A percentile compares a stretch with the other conserved stretches of the same genome.
Conservation (phyloP, 2,113 vertebrate genomes). For the human region DNA sequence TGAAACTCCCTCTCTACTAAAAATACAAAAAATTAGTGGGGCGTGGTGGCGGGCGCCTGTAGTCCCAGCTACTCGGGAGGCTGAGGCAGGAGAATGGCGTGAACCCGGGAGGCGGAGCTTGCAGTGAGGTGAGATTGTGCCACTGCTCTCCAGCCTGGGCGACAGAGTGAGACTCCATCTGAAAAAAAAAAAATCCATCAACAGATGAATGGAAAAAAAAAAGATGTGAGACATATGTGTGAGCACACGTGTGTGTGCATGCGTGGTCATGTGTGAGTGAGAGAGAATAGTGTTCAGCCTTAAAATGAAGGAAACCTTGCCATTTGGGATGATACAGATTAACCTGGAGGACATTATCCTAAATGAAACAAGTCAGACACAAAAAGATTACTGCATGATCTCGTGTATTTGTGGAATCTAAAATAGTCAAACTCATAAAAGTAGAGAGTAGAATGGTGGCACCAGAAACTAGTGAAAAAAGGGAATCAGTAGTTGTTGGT, state of each 20-base stretch:
- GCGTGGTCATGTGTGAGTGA: accelerated
- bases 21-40: too few relatives aligned
- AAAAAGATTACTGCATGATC: background rate
- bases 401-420: background rate
- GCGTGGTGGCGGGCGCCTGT: too few relatives aligned
- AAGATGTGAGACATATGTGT: background rate
- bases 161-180: too few relatives aligned
- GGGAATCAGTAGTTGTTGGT: background rate
- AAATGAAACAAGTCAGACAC: background rate
- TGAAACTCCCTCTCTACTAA: too few relatives aligned
- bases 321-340: background rate
- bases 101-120: too few relatives aligned
- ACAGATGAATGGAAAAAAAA: background rate
- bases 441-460: background rate
- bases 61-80: too few relatives aligned
- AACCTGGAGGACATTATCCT: background rate
- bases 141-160: too few relatives aligned
- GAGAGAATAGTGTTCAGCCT: background rate
- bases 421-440: background rate
- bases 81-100: too few relatives aligned
- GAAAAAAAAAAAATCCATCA: background rate
- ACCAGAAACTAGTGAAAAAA: background rate
- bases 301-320: background rate
- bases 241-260: background rate
- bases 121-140: too few relatives aligned